Evolutionary conservation across 92 coral and sea anemone genomes (phyloP), one percentile per base, ranked within the genome.

Genomic region (Epizoanthus rinbou): DNA sequence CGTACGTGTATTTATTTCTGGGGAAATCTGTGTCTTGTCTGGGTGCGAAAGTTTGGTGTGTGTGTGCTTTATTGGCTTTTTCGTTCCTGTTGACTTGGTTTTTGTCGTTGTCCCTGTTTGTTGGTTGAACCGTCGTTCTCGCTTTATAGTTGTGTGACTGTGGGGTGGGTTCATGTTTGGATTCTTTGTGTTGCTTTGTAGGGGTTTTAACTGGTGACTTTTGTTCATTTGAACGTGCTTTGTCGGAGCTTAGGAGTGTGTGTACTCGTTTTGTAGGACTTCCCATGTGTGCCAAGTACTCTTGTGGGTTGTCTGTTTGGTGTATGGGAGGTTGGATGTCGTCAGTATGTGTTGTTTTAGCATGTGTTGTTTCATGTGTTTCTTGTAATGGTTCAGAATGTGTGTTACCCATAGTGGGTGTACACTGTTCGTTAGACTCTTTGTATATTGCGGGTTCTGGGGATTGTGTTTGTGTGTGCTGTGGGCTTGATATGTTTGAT

Each of bases 1-100:
- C 74, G 74, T 69, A 69, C 54, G 74, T 69, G 74, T 69, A 69
- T 69, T 4, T 69, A 69, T 39, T 69, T 4, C 56, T 9, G 56
- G 74, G 54, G 74, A 69, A 39, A 37, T 39, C 74, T 69, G 74
- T 69, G 74, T 69, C 54, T 15, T 69, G 74, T 69, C 74, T 69
- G 54, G 74, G 74, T 69, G 74, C 47, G 73, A 33, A 67, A 67
- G 14, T 67, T 67, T 67, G 73, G 73, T 67, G 43, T 67, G 73
- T 13, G 18, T 67, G 73, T 62, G 68, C 68, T 62, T 62, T 62
- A n/a, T 62, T 62, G 68, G 68, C 68, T 62, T 62, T n/a, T 62
- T 25, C 18, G 73, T 67, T 13, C 73, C 18, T 67, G 73, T 67
- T 67, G 47, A 67, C 47, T 67, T 67, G 73, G 73, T 67, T 6